Evolutionary conservation across 1,140 invertebrate genomes (phyloP).

Genomic region (Gyrodactylus salaris): DNA sequence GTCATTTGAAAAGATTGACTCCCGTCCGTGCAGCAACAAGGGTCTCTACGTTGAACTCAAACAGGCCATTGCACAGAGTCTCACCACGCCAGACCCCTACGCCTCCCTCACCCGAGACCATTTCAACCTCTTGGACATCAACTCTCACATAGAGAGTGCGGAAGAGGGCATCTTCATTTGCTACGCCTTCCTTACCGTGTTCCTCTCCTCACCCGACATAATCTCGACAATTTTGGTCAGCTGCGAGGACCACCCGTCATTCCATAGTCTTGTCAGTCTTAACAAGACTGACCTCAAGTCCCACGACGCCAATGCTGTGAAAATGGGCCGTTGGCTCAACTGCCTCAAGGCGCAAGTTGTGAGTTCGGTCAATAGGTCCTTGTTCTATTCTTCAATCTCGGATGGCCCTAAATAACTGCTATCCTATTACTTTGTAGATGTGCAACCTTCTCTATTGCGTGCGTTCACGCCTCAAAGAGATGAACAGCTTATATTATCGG

Average conservation of each 20-base stretch:
- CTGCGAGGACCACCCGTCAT: neutral
- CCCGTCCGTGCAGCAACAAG: no score
- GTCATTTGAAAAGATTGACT: no score
- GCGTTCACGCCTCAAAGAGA: neutral
- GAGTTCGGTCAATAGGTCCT: no score
- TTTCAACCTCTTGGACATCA: neutral
- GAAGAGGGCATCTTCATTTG: neutral
- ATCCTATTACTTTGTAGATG: no score
- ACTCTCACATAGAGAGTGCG: neutral
- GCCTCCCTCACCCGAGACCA: neutral
- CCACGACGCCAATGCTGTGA: no score
- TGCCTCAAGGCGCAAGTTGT: neutral
- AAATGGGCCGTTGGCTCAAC: neutral
- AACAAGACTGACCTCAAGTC: no score
- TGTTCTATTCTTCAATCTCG: no score
- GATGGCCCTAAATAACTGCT: no score
- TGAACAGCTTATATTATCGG: neutral
- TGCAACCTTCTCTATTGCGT: neutral
- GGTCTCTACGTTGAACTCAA: no score
- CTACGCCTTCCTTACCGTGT: neutral
- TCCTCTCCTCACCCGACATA: neutral
- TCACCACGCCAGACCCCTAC: no score
- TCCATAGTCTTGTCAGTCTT: neutral
- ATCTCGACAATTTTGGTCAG: neutral
- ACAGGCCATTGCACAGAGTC: no score